These are phyloP conservation scores for Antigone vipio DNA, from an alignment of 2,113 vertebrate genomes.

Conservation along the genomic window DNA sequence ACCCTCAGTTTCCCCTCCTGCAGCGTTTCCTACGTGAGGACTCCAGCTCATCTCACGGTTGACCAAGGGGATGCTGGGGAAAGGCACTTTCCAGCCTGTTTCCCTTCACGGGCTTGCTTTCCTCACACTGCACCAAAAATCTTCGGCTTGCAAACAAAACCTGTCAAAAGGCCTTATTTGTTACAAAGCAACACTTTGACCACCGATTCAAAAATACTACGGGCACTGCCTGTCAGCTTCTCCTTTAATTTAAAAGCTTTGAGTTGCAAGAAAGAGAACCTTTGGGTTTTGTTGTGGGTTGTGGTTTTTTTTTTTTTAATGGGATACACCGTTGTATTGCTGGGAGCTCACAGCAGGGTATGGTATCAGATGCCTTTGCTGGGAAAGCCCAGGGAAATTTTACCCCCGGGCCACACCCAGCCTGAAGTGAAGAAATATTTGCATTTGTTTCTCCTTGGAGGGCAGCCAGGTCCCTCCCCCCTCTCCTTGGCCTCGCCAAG, in stretches of 20 bases:
- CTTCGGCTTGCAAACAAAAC: neutral
- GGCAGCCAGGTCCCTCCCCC: slow-evolving; percentile 27
- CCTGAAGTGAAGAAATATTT: slow-evolving; percentile 51
- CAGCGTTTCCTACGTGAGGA: neutral
- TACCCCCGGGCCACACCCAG: neutral
- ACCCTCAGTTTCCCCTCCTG: neutral
- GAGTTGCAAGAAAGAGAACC: neutral
- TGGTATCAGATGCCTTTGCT: neutral
- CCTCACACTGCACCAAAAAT: fast-evolving
- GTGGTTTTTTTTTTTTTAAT: neutral
- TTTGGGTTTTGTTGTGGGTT: neutral
- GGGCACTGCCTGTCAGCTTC: neutral
- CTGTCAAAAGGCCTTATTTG: neutral
- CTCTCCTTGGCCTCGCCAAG: slow-evolving; percentile 1
- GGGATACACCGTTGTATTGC: neutral
- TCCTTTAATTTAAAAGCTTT: neutral
- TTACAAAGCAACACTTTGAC: neutral
- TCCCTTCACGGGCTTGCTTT: neutral
- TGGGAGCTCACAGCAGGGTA: neutral
- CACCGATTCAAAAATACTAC: neutral
- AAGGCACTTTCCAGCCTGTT: neutral
- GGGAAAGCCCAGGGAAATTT: slow-evolving; percentile 42
- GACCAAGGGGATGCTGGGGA: neutral
- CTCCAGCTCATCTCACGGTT: neutral
- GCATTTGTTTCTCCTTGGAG: slow-evolving; percentile 59